A percentile compares a stretch with the other conserved stretches of the same genome.
Evolutionary conservation across 1,140 invertebrate genomes (phyloP).

Genomic region (Chelonus insularis): DNA sequence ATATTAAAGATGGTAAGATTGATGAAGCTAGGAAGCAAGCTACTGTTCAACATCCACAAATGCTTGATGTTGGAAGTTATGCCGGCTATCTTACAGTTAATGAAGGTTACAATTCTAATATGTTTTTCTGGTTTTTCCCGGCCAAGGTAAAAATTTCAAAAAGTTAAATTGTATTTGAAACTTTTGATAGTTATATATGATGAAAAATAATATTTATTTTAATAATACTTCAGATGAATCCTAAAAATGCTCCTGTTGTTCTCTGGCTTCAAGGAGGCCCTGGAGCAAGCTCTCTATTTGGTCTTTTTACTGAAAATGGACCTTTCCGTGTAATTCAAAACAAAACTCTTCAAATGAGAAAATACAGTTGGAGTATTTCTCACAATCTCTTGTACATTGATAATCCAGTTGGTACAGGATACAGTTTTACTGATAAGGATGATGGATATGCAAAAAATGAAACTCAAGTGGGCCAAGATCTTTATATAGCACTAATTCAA

Average conservation of each 20-base stretch:
- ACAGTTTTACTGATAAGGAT: slow-evolving; percentile 71
- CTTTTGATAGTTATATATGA: too few relatives aligned
- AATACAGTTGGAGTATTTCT: slow-evolving; percentile 74
- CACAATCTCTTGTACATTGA: slow-evolving; percentile 84
- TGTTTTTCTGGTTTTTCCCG: slow-evolving; percentile 91
- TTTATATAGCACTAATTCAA: slow-evolving; percentile 70
- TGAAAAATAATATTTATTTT: too few relatives aligned
- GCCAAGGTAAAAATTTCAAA: slow-evolving; percentile 54
- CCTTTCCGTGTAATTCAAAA: slow-evolving; percentile 70
- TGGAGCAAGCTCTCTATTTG: slow-evolving; percentile 77
- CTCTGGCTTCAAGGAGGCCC: slow-evolving; percentile 88
- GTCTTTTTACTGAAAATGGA: slow-evolving; percentile 81
- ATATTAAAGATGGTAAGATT: slow-evolving; percentile 66
- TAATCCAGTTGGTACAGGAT: slow-evolving; percentile 84
- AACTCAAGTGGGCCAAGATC: slow-evolving; percentile 68
- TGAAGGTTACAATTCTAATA: slow-evolving; percentile 74
- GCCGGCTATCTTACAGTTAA: slow-evolving; percentile 78
- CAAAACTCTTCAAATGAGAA: slow-evolving; percentile 63
- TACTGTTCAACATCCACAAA: slow-evolving; percentile 49
- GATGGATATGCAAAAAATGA: slow-evolving; percentile 69
- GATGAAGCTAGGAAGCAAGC: slow-evolving; percentile 57
- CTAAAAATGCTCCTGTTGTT: slow-evolving; percentile 70
- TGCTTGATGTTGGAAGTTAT: slow-evolving; percentile 59
- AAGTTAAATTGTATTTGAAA: too few relatives aligned
- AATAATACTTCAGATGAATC: slow-evolving; percentile 39